Percentiles rank a stretch among this genome's conserved stretches.
These are phyloP conservation scores for Microctenopoma lineatum DNA, from an alignment of 2,797 vertebrate species.

Conservation along the genomic window DNA sequence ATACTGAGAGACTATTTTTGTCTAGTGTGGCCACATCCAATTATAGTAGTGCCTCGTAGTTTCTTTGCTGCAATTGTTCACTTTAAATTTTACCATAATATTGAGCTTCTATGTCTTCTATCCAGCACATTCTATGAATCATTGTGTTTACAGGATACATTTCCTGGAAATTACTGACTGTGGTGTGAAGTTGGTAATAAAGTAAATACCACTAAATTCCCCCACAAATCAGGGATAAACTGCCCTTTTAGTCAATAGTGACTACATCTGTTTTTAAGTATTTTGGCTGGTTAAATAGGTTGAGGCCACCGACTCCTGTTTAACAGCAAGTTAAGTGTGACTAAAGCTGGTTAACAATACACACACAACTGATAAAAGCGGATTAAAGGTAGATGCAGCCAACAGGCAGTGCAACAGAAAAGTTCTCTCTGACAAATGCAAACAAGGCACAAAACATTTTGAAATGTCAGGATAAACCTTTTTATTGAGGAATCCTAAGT, in stretches of 20 bases:
- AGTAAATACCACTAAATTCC: too few species aligned
- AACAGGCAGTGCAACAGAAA: conserved; percentile 1
- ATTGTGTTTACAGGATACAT: conserved; percentile 4
- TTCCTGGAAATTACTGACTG: conserved; percentile 10
- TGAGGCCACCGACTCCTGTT: not conserved
- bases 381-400: not conserved
- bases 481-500: not conserved
- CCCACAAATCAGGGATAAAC: not conserved
- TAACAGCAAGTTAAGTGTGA: not conserved
- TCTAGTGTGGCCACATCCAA: not conserved
- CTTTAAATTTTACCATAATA: not conserved
- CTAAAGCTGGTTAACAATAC: not conserved
- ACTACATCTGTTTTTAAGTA: not conserved
- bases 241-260: not conserved
- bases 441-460: not conserved
- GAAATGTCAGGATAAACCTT: not conserved
- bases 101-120: not conserved
- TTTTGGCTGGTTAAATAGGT: conserved; percentile 6
- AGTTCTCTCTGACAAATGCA: not conserved
- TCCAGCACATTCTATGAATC: conserved; percentile 3
- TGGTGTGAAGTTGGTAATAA: not conserved
- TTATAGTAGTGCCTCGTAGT: not conserved
- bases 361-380: not conserved
- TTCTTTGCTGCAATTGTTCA: not conserved
- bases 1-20: not conserved